A percentile compares a stretch with the other conserved stretches of the same genome.
phyloP scores from a whole-genome alignment of 1,140 invertebrate genomes.

The Drosophila erecta region DNA sequence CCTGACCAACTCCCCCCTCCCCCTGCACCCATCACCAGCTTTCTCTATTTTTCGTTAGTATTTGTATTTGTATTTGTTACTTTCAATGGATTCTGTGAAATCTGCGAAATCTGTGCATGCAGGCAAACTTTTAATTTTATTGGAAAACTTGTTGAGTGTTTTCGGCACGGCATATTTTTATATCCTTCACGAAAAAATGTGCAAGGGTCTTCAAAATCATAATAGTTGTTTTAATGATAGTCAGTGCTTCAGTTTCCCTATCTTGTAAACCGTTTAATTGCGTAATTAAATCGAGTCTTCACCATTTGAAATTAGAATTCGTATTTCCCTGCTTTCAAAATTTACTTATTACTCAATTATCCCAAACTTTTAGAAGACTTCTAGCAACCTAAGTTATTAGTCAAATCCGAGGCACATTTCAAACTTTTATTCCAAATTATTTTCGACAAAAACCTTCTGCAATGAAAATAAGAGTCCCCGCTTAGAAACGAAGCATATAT shows the following conservation, averaged over 20 bases:
- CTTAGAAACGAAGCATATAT: background rate
- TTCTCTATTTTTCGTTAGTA: slow-evolving; percentile 39
- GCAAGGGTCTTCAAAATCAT: background rate
- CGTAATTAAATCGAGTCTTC: no score
- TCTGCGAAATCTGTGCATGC: slow-evolving; percentile 71
- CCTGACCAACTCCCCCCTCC: background rate
- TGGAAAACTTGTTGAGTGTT: slow-evolving; percentile 74
- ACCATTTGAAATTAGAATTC: no score
- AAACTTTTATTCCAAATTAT: no score
- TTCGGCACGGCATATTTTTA: slow-evolving; percentile 15
- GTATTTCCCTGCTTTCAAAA: no score
- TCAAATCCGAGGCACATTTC: no score
- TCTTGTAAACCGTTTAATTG: no score
- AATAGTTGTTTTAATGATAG: background rate
- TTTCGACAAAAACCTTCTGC: no score
- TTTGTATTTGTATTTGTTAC: slow-evolving; percentile 75
- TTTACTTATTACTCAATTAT: no score
- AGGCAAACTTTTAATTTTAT: slow-evolving; percentile 82
- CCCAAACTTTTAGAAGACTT: no score
- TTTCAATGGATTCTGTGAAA: slow-evolving; percentile 70
- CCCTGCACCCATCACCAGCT: background rate
- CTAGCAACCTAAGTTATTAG: no score
- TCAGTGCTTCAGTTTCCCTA: no score
- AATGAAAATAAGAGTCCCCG: background rate
- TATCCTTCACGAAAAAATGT: slow-evolving; percentile 8